These are phyloP conservation scores for Bombus superbus DNA, from an alignment of 1,140 invertebrate genomes.

Conservation along the genomic window DNA sequence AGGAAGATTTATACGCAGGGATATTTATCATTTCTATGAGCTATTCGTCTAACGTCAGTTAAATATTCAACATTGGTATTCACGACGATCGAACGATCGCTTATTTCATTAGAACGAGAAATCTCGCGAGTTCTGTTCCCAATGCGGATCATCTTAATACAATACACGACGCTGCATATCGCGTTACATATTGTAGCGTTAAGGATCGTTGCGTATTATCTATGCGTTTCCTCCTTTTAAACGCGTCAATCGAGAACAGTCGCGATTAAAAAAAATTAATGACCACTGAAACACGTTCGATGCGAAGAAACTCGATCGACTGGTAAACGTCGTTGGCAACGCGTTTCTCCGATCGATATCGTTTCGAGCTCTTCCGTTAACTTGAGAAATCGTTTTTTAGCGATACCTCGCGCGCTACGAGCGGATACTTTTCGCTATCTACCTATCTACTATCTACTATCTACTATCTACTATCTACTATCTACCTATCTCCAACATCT, in stretches of 20 bases:
- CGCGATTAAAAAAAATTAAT: not conserved
- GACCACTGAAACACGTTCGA: not conserved
- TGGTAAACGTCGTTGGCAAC: no score
- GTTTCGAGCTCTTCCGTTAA: no score
- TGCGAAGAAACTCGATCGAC: no score
- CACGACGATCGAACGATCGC: not conserved
- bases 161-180: no score
- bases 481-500: no score
- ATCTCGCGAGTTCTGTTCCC: not conserved
- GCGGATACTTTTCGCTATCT: no score
- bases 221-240: not conserved
- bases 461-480: no score
- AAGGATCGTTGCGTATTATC: not conserved
- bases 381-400: no score
- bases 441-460: no score
- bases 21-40: constrained; percentile 5
- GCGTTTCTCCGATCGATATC: no score
- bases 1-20: not conserved
- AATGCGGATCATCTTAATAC: not conserved
- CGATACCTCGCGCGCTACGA: no score
- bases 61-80: not conserved
- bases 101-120: constrained; percentile 3
- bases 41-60: not conserved
- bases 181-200: no score
- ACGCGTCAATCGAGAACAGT: not conserved